Evolutionary conservation across 2,113 vertebrate species (phyloP), one percentile per base, ranked within the genome.

Genomic region (Okapia johnstoni): DNA sequence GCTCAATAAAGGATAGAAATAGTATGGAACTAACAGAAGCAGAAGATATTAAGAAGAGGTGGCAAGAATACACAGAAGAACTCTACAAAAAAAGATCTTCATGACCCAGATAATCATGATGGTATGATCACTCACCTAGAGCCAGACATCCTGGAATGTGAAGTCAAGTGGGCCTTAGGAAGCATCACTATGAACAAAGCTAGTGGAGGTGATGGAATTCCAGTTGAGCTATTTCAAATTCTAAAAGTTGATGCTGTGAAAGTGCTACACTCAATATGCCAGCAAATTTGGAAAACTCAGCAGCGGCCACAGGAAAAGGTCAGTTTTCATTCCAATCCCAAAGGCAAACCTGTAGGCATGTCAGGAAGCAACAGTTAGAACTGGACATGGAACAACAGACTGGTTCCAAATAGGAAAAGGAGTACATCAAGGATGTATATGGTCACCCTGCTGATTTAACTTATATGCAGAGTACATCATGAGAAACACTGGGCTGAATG

Each of bases 401-500:
- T 10, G 17, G 17, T 21, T 66, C 33, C 63, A n/a, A 36, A 19
- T 21, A 0, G 17, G 33, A 0, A 66, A 66, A 66, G 63, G 63
- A 36, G 16, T 36, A 66, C 0, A 0, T 66, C 61, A 36, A 21
- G 63, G 63, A 33, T 36, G 63, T 66, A 66, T 36, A 36, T 10
- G 36, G 63, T 66, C 33, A 36, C 17, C 33, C 33, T 66, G 63
- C 33, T 66, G 36, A 21, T 36, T 66, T 36, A 66, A 66, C 63
- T 66, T 66, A 2, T 19, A n/a, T 19, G 33, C 16, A 66, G 16
- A n/a, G 17, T 66, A n/a, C 33, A 10, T 66, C 33, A 66, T 66
- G 63, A 66, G 63, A 66, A 19, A n/a, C 0, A 1, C 33, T n/a
- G 16, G 33, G 16, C 33, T 66, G 33, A 4, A 66, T 0, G 8